A percentile compares a stretch with the other conserved stretches of the same genome.
Conservation (phyloP, 92 coral and sea anemone genomes). For the Scolanthus callimorphus region DNA sequence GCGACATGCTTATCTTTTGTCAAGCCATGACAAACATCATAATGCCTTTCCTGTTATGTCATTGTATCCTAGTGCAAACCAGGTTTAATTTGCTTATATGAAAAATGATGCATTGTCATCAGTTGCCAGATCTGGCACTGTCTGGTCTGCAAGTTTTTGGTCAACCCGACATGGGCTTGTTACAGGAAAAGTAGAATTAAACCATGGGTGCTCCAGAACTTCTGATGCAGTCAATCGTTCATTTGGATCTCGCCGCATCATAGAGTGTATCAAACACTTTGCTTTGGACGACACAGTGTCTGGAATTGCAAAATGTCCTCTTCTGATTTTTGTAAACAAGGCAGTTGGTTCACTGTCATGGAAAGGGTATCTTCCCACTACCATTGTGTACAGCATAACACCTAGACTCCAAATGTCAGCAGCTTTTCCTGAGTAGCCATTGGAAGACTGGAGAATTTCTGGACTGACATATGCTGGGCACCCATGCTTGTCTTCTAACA, state of each 20-base stretch:
- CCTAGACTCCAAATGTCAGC: constrained; percentile 98
- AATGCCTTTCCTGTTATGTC: no score
- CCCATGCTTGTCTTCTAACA: constrained; percentile 94
- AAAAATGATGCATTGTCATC: constrained; percentile 85
- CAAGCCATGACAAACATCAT: no score
- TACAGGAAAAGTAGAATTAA: constrained; percentile 69
- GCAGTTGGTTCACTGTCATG: constrained; percentile 97
- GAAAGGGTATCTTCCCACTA: constrained; percentile 95
- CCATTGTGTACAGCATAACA: constrained; percentile 95
- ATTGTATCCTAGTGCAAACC: no score
- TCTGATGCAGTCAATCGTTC: constrained; percentile 84
- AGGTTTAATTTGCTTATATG: no score
- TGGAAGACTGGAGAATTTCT: constrained; percentile 80
- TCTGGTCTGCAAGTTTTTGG: constrained; percentile 86
- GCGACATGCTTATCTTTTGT: no score
- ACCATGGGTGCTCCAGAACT: constrained; percentile 95
- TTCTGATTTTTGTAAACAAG: constrained; percentile 86
- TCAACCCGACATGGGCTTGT: constrained; percentile 84
- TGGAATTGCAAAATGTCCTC: constrained; percentile 90
- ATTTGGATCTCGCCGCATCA: constrained; percentile 95
- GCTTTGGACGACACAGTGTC: constrained; percentile 95
- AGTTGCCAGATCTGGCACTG: constrained; percentile 81
- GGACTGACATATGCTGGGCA: constrained; percentile 99
- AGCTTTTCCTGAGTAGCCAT: constrained; percentile 93
- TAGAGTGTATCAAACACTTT: constrained; percentile 90